These are phyloP conservation scores for Neosilurus mollespiculum DNA, from an alignment of 2,797 vertebrate genomes.

Conservation along the genomic window DNA sequence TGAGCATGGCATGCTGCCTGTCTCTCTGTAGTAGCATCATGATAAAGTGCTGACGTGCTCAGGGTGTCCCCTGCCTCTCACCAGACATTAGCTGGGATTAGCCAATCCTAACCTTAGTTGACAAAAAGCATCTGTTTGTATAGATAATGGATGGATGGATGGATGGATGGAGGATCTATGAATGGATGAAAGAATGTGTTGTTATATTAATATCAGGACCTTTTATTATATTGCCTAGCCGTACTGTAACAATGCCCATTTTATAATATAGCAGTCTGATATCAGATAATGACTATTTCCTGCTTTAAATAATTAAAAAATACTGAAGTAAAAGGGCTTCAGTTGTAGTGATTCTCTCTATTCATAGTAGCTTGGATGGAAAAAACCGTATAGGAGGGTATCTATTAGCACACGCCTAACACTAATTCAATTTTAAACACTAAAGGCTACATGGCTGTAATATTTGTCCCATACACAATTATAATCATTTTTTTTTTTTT, in stretches of 20 bases:
- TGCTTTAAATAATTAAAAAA: not conserved
- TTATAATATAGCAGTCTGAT: not conserved
- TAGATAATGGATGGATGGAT: too few relatives aligned
- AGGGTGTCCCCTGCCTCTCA: too few relatives aligned
- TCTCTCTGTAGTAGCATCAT: too few relatives aligned
- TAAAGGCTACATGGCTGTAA: not conserved
- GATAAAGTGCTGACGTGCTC: too few relatives aligned
- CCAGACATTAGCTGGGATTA: too few relatives aligned
- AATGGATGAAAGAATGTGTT: not conserved
- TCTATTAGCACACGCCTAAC: not conserved
- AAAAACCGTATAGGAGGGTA: not conserved
- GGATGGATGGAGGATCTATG: too few relatives aligned
- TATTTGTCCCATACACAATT: not conserved
- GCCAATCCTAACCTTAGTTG: too few relatives aligned
- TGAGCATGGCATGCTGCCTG: too few relatives aligned
- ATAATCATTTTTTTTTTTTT: conserved; percentile 8
- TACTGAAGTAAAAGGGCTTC: not conserved
- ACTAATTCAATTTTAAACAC: not conserved
- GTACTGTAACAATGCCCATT: not conserved
- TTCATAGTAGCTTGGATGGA: not conserved
- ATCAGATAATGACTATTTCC: not conserved
- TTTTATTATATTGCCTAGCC: too few relatives aligned
- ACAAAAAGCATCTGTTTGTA: too few relatives aligned
- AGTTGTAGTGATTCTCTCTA: not conserved
- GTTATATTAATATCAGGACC: not conserved